phyloP scores from a whole-genome alignment of 2,888 invertebrate genomes.

The Eristalis arbustorum region DNA sequence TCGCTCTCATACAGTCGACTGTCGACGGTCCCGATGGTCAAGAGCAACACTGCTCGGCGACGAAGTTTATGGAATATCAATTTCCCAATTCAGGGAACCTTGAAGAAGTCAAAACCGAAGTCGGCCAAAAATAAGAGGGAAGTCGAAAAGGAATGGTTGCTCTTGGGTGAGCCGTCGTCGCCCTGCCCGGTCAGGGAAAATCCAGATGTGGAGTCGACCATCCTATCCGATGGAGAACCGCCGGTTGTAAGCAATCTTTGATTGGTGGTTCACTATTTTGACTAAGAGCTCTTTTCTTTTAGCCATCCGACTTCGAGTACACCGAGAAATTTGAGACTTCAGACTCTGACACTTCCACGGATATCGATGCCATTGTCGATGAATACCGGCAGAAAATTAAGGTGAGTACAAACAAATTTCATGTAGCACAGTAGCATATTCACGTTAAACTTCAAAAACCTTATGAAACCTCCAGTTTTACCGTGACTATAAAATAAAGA shows the following conservation, averaged over 20 bases:
- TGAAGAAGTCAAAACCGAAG: slow-evolving; percentile 75
- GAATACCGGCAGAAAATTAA: slow-evolving; percentile 88
- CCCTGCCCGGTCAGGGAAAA: slow-evolving; percentile 77
- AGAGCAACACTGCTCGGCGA: slow-evolving; percentile 73
- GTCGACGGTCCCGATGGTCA: slow-evolving; percentile 76
- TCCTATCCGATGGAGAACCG: slow-evolving; percentile 78
- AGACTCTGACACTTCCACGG: slow-evolving; percentile 87
- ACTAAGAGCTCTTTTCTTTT: neutral
- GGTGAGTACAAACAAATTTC: slow-evolving; percentile 78
- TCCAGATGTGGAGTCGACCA: slow-evolving; percentile 78
- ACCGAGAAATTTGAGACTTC: slow-evolving; percentile 81
- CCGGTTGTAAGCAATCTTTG: slow-evolving; percentile 72
- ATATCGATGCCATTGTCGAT: slow-evolving; percentile 89
- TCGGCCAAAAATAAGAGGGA: slow-evolving; percentile 76
- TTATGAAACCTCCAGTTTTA: too few relatives aligned
- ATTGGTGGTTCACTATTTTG: neutral
- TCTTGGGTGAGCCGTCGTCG: slow-evolving; percentile 80
- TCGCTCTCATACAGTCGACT: slow-evolving; percentile 79
- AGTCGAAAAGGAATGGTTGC: slow-evolving; percentile 79
- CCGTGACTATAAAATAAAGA: too few relatives aligned
- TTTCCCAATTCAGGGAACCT: slow-evolving; percentile 74
- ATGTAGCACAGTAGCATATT: too few relatives aligned
- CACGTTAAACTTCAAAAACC: too few relatives aligned
- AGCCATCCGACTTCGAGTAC: slow-evolving; percentile 79
- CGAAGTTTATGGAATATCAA: slow-evolving; percentile 78